Base-by-base conservation (phyloP, 2,113 vertebrate species). In the Benitochromis conjunctus region DNA sequence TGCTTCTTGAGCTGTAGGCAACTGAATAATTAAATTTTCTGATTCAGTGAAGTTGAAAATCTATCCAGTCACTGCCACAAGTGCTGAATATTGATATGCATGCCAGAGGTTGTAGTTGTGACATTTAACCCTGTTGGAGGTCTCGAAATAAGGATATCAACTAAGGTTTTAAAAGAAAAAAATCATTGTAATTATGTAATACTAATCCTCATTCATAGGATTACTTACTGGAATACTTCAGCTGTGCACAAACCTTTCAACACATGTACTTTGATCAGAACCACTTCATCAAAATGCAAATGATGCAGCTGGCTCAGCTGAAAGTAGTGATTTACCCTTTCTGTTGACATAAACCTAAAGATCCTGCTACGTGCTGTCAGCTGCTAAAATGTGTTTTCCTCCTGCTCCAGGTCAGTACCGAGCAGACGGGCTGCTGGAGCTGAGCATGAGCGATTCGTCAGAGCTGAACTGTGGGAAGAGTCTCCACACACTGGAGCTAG, bases 401-500 rank as follows among this genome's bases (percentile, higher is more conserved):
- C 29, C 26, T n/a, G 41, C 36, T 94, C 57, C 96, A 99, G 98
- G 97, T 93, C 98, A 98, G 93, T 96, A 97, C 87, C 96, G 96
- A 85, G 97, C 97, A 2, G 98, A 99, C 81, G 97, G 97, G 7
- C 94, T 99, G 74, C 96, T 98, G 96, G 98, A 99, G 81, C 89
- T 97, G 56, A 94, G 97, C 87, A 97, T 99, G 97, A 98, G 96
- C 34, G 98, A 98, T 58, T 97, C 96, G 3, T 97, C 98, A 7
- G 98, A 98, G 89, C 97, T 97, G 93, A 97, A 96, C 81, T 92
- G 94, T 16, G 97, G 97, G 80, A 98, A 98, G 85, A 99, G 96
- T 74, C 86, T 98, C 48, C 97, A 99, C 90, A 95, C 95, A 8
- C 92, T 99, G 94, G 98, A 99, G 94, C 89, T 99, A 94, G 98